Evolutionary conservation across 2,797 vertebrate genomes (phyloP).

Genomic region (Lithobates pipiens): DNA sequence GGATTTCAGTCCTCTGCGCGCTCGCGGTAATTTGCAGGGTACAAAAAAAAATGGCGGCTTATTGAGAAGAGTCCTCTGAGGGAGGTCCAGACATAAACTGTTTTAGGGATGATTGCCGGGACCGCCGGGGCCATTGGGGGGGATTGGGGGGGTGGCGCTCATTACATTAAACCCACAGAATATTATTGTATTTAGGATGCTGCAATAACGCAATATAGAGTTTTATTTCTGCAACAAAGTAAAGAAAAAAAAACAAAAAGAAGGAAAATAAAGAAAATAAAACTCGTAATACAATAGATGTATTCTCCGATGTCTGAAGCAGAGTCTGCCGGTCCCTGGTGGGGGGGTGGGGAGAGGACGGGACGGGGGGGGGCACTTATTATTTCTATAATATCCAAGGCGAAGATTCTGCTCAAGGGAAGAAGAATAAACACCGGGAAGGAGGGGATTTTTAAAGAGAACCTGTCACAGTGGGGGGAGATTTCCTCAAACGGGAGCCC

Average conservation of each 20-base stretch:
- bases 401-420: too few relatives aligned
- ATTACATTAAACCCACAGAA: conserved; percentile 15
- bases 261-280: not conserved
- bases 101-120: conserved; percentile 15
- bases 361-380: too few relatives aligned
- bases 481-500: too few relatives aligned
- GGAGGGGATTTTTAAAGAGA: too few relatives aligned
- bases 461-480: too few relatives aligned
- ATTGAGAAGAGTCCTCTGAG: conserved; percentile 8
- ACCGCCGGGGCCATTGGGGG: not conserved
- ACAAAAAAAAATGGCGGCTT: conserved; percentile 5
- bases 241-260: too few relatives aligned
- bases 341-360: too few relatives aligned
- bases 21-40: conserved; percentile 22
- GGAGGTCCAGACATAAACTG: conserved; percentile 8
- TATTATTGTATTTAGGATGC: conserved; percentile 19
- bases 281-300: not conserved
- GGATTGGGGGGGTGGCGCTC: not conserved
- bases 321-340: not conserved
- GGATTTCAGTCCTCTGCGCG: conserved; percentile 12
- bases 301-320: too few relatives aligned
- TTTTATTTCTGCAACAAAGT: not conserved
- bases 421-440: too few relatives aligned
- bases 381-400: too few relatives aligned
- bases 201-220: not conserved